These are phyloP conservation scores for Drosophila micromelanica DNA, from an alignment of 1,140 invertebrate genomes.

Conservation along the genomic window DNA sequence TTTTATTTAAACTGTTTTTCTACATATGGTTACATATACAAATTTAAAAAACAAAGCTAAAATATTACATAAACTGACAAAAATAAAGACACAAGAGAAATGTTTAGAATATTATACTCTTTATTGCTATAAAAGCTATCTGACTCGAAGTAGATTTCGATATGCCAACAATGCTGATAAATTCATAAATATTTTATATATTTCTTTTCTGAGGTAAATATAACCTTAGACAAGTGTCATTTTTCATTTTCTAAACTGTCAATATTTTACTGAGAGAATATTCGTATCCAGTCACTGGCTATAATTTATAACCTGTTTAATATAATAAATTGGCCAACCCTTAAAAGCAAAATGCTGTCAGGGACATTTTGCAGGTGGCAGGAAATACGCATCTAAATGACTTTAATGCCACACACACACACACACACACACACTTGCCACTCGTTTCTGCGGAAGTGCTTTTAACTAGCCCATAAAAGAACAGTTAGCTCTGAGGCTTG, in stretches of 20 bases:
- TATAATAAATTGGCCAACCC: conserved; percentile 44
- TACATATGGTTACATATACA: too few species aligned
- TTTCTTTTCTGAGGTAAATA: too few species aligned
- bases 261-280: conserved; percentile 2
- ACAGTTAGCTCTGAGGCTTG: conserved; percentile 29
- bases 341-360: conserved; percentile 63
- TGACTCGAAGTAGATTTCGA: too few species aligned
- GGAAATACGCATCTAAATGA: conserved; percentile 49
- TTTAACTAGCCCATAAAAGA: conserved; percentile 65
- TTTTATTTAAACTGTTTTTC: too few species aligned
- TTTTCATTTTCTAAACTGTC: background rate
- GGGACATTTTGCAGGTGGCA: conserved; percentile 19
- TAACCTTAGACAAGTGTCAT: background rate
- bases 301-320: conserved; percentile 17
- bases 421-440: conserved; percentile 13
- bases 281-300: background rate
- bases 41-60: too few species aligned
- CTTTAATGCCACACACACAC: conserved; percentile 28
- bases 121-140: too few species aligned
- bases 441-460: conserved; percentile 37
- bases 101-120: too few species aligned
- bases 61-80: too few species aligned
- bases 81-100: too few species aligned
- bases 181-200: too few species aligned
- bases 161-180: too few species aligned